These are phyloP conservation scores for Petrocephalus schoutedeni DNA, from an alignment of 2,797 vertebrate genomes.

Conservation along the genomic window DNA sequence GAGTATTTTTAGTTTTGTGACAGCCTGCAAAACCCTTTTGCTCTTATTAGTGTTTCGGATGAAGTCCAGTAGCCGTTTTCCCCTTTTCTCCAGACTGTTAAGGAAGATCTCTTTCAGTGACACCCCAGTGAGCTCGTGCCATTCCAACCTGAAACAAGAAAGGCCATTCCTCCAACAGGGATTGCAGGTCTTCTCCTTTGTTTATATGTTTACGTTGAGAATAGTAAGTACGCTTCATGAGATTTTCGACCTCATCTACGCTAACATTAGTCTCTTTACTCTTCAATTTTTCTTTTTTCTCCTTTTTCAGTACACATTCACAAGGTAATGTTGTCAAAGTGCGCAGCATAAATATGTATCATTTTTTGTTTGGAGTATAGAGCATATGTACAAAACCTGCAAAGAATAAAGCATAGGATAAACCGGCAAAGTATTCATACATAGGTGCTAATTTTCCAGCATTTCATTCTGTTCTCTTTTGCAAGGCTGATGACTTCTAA, in stretches of 20 bases:
- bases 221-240: neutral
- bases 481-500: too few relatives aligned
- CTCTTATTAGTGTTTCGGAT: neutral
- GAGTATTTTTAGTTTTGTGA: neutral
- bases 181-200: neutral
- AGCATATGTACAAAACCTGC: too few relatives aligned
- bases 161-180: neutral
- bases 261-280: neutral
- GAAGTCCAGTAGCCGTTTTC: neutral
- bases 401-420: too few relatives aligned
- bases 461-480: too few relatives aligned
- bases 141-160: neutral
- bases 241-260: neutral
- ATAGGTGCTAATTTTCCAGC: too few relatives aligned
- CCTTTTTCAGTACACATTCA: too few relatives aligned
- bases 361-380: too few relatives aligned
- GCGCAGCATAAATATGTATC: too few relatives aligned
- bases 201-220: neutral
- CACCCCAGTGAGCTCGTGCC: neutral
- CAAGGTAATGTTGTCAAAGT: too few relatives aligned
- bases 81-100: neutral
- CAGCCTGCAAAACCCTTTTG: neutral
- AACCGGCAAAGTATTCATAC: too few relatives aligned
- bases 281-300: slow-evolving; percentile 12
- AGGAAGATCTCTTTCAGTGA: neutral